Base-by-base conservation (phyloP, 2,888 invertebrate species). In the Empis livida region DNA sequence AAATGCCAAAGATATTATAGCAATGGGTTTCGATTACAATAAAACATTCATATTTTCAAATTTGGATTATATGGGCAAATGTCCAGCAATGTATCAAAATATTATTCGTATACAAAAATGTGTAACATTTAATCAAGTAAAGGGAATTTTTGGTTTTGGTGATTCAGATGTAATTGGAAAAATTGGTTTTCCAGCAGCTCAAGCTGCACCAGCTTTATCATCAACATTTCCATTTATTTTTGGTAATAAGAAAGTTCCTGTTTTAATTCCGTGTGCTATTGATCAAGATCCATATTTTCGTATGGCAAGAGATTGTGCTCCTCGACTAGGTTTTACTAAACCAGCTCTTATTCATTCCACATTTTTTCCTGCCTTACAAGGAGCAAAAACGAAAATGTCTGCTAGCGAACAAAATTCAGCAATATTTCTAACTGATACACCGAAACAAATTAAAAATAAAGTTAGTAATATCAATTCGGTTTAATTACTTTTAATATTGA, bases 261-360 rank as follows among this genome's bases (percentile, higher is more conserved):
- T 65, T n/a, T 74, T 94, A 4, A 94, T 99, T 53, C 99, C 99
- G 0, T 99, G 99, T 71, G 99, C 95, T 10, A 99, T 99, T 55
- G 99, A 99, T 74, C 99, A 99, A 77, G 99, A 99, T 73, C 99
- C 99, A 0, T 99, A 97, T 71, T 99, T 99, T 71, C 79, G 99
- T 31, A 95, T 99, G 96, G 87, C 94, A 0, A 78, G 99, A 46
- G 99, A 99, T 71, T 95, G 96, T n/a, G 93, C 96, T 0, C 93
- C 96, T 0, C 78, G 85, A 11, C 71, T 99, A 13, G 86, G 91
- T 57, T 76, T 80, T 68, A 80, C 82, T 14, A 92, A 99, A 68
- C 93, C 99, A 46, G 79, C 95, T 5, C 70, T 92, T 40, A 64
- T 91, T 30, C 93, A 93, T 65, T 84, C 91, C 14, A 74, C 80